Evolutionary conservation across 1,140 invertebrate genomes (phyloP).

Genomic region (Ceratitis capitata): DNA sequence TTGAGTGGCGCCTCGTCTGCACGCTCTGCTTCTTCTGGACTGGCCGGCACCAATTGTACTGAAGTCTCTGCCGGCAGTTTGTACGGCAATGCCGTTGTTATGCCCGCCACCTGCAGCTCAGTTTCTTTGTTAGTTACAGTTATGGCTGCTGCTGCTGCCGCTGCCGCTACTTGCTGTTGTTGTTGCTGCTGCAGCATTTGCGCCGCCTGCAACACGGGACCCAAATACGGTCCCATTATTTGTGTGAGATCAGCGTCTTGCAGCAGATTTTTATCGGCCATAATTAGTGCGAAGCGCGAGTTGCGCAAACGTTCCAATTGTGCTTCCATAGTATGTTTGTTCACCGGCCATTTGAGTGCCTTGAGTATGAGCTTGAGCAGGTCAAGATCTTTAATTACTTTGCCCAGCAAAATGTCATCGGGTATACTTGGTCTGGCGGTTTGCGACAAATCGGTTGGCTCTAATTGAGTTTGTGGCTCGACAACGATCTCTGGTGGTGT

Average conservation of each 20-base stretch:
- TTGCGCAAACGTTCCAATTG: conserved; percentile 59
- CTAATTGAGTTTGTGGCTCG: not conserved
- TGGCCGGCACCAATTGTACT: conserved; percentile 59
- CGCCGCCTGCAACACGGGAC: conserved; percentile 49
- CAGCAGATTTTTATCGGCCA: conserved; percentile 59
- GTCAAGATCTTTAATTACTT: conserved; percentile 59
- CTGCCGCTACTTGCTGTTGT: conserved; percentile 41
- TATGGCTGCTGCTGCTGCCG: conserved; percentile 14
- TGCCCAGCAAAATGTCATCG: conserved; percentile 56
- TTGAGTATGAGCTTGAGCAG: conserved; percentile 61
- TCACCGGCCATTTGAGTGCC: conserved; percentile 61
- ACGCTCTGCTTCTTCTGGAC: conserved; percentile 52
- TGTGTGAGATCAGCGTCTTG: conserved; percentile 63
- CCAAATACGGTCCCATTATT: conserved; percentile 57
- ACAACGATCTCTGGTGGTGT: not conserved
- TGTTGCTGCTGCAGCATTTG: conserved; percentile 45
- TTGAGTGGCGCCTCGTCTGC: conserved; percentile 7
- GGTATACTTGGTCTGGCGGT: conserved; percentile 45
- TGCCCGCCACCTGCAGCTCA: conserved; percentile 45
- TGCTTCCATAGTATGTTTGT: conserved; percentile 50
- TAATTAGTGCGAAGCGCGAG: conserved; percentile 58
- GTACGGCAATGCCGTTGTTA: conserved; percentile 56
- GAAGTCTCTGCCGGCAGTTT: conserved; percentile 62
- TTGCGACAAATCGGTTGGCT: conserved; percentile 5
- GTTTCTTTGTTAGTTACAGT: conserved; percentile 46